phyloP scores from a whole-genome alignment of 2,888 invertebrate species.

The Hyppa rectilinea region DNA sequence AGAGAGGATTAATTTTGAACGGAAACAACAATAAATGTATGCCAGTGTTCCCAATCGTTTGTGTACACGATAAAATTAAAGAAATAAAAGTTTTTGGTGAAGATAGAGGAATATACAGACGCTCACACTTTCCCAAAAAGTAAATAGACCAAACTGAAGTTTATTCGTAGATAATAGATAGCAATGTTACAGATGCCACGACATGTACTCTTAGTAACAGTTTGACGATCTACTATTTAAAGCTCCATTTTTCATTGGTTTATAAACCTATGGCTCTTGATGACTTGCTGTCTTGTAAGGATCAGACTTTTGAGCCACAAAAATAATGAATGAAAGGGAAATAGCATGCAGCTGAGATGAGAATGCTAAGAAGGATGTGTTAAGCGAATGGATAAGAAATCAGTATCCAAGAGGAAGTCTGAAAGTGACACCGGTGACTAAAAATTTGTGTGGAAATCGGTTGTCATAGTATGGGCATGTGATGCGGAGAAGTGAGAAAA shows the following conservation, averaged over 20 bases:
- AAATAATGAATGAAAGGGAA: too few species aligned
- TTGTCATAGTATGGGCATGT: too few species aligned
- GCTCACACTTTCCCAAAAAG: slow-evolving; percentile 27
- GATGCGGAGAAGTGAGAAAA: too few species aligned
- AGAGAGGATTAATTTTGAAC: slow-evolving; percentile 23
- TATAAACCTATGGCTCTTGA: background rate
- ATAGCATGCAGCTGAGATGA: too few species aligned
- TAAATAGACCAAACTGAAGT: background rate
- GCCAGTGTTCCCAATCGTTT: slow-evolving; percentile 22
- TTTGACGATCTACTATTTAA: background rate
- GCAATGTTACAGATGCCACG: background rate
- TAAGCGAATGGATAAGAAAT: too few species aligned
- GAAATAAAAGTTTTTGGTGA: slow-evolving; percentile 12
- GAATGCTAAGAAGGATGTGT: too few species aligned
- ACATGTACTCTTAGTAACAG: slow-evolving; percentile 21
- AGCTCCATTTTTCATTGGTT: background rate
- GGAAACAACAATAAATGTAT: slow-evolving; percentile 36
- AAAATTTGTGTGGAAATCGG: too few species aligned
- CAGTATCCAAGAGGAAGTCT: too few species aligned
- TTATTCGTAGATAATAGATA: background rate
- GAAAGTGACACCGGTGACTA: too few species aligned
- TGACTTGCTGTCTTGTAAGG: too few species aligned
- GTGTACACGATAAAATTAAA: slow-evolving; percentile 21
- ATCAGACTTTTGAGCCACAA: too few species aligned
- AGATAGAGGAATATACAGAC: background rate